Evolutionary conservation across 2,797 vertebrate species (phyloP).

Genomic region (Chaunax sp.): DNA sequence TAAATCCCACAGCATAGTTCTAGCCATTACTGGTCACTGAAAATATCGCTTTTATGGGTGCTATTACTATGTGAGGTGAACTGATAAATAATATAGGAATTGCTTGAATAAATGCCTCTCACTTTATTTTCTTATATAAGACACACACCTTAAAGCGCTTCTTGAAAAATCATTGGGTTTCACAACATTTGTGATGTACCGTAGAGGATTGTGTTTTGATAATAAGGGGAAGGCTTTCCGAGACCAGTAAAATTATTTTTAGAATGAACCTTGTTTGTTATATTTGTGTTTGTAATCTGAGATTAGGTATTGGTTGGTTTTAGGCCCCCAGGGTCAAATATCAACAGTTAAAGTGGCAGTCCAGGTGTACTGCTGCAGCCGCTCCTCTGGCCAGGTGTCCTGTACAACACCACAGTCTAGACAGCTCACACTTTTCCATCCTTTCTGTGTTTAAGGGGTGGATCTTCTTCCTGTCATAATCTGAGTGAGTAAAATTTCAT

Average conservation of each 20-base stretch:
- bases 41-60: not conserved
- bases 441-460: conserved; percentile 39
- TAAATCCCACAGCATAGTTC: not conserved
- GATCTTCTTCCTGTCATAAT: conserved; percentile 40
- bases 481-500: conserved; percentile 6
- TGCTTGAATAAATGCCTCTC: not conserved
- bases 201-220: not conserved
- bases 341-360: conserved; percentile 25
- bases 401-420: conserved; percentile 40
- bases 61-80: not conserved
- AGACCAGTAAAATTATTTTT: not conserved
- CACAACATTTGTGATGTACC: not conserved
- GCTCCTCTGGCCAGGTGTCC: conserved; percentile 65
- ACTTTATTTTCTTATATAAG: not conserved
- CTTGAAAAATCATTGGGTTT: not conserved
- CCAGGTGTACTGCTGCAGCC: conserved; percentile 59
- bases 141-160: too few species aligned
- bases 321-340: conserved; percentile 39
- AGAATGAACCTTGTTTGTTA: not conserved
- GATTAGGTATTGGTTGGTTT: conserved; percentile 21
- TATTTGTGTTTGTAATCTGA: conserved; percentile 2
- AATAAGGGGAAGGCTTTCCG: not conserved
- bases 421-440: conserved; percentile 43
- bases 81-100: not conserved
- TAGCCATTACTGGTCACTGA: not conserved